A percentile compares a stretch with the other conserved stretches of the same genome.
Evolutionary conservation across 2,113 vertebrate genomes (phyloP).

Genomic region (Hydrolagus affinis): DNA sequence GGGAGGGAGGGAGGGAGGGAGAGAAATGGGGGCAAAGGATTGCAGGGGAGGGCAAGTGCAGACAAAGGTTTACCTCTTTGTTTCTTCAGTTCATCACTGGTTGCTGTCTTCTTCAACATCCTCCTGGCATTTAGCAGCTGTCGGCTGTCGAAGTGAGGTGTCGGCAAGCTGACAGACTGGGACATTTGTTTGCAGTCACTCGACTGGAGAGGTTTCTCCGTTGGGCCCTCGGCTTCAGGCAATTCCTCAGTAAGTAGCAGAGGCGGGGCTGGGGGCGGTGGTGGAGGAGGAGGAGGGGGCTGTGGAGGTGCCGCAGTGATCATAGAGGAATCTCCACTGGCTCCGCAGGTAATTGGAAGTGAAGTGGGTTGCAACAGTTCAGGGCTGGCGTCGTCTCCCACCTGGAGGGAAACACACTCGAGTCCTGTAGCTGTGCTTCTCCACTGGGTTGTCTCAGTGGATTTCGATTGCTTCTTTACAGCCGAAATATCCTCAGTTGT

Average conservation of each 20-base stretch:
- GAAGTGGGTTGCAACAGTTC: constrained; percentile 45
- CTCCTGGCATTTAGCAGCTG: constrained; percentile 86
- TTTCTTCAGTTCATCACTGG: constrained; percentile 75
- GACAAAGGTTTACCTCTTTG: constrained; percentile 66
- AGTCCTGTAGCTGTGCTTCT: not conserved
- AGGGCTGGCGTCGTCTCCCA: constrained; percentile 43
- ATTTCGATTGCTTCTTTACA: constrained; percentile 38
- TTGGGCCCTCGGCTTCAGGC: not conserved
- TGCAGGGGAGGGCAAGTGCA: not conserved
- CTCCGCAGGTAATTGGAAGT: constrained; percentile 48
- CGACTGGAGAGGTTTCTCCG: constrained; percentile 45
- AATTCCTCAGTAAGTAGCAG: not conserved
- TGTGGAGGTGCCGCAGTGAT: constrained; percentile 45
- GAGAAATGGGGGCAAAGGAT: too few species aligned
- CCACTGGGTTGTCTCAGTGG: constrained; percentile 3
- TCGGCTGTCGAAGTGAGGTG: constrained; percentile 84
- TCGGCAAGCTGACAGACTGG: constrained; percentile 47
- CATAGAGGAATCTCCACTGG: constrained; percentile 44
- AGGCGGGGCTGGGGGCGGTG: constrained; percentile 40
- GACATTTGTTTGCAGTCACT: constrained; percentile 49
- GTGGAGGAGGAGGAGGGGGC: constrained; percentile 43
- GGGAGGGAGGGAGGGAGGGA: too few species aligned
- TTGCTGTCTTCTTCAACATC: constrained; percentile 81
- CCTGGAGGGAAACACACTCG: constrained; percentile 54
- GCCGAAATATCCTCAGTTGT: constrained; percentile 43